Evolutionary conservation across 2,797 vertebrate genomes (phyloP), one percentile per base, ranked within the genome.

Genomic region (Onychomys torridus): DNA sequence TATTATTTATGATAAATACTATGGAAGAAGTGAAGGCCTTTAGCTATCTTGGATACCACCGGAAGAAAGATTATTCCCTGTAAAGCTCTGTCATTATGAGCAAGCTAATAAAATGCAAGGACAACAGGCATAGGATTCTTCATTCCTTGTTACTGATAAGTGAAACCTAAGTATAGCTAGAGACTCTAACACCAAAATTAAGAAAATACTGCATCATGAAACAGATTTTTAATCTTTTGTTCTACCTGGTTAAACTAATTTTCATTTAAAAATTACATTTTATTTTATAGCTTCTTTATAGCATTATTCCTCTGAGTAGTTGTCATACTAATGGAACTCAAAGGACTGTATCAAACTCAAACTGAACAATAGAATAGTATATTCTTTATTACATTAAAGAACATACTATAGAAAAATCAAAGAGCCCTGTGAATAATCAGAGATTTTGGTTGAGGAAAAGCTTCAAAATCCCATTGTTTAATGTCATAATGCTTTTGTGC

Each of bases 271-370:
- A 2, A 2, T 37, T 59, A 14, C 2, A 27, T 89, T 96, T 89
- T 55, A 75, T 83, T 77, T 52, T 40, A 65, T 27, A 71, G 27
- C 37, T 57, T 81, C 43, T 94, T 89, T 69, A 49, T 52, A 78
- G 1, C 46, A n/a, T 63, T 89, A 65, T 89, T 92, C 23, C 37
- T 89, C 55, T 89, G 34, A 90, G 6, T 27, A 63, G 69, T 88
- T 90, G 78, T 49, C 85, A 63, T 83, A 32, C 2, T 91, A 12
- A 82, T 93, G 12, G 16, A 78, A 92, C 91, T 94, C 34, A 95
- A 93, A 95, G 82, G 83, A 84, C 12, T 82, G 1, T 25, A 91
- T n/a, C 12, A 91, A 92, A 95, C 94, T 88, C 32, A 91, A 90
- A 77, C 10, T 81, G 37, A 93, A 65, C 32, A 94, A 71, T 49